Percentiles rank a stretch among this genome's conserved stretches.
These are phyloP conservation scores for Amitus sp. DNA, from an alignment of 2,888 invertebrate genomes.

Conservation along the genomic window DNA sequence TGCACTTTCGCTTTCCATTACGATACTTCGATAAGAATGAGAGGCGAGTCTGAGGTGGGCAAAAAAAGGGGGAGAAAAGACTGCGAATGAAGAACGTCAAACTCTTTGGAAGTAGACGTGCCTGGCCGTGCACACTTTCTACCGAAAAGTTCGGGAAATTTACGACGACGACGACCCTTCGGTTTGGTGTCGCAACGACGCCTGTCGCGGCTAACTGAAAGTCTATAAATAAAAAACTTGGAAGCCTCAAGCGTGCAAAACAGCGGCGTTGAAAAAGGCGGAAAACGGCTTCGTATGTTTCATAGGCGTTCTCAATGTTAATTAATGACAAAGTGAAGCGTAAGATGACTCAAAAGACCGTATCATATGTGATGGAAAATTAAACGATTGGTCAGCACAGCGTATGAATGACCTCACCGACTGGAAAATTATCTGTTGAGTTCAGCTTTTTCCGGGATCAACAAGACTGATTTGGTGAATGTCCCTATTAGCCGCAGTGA, in stretches of 20 bases:
- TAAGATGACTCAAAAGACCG: conserved; percentile 27
- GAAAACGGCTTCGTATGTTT: neutral
- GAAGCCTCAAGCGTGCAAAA: conserved; percentile 19
- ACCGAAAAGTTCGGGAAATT: conserved; percentile 22
- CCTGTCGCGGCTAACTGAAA: conserved; percentile 11
- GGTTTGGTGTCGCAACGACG: conserved; percentile 16
- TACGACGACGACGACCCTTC: conserved; percentile 13
- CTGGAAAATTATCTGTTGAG: conserved; percentile 35
- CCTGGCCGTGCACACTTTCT: conserved; percentile 6
- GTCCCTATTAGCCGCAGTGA: too few species aligned
- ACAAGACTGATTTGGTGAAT: too few species aligned
- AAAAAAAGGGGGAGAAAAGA: neutral
- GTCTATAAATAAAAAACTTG: conserved; percentile 37
- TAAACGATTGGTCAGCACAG: conserved; percentile 37
- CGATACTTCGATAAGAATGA: too few species aligned
- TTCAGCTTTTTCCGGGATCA: too few species aligned
- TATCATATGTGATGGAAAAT: conserved; percentile 33
- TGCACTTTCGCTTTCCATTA: too few species aligned
- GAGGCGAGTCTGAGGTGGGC: too few species aligned
- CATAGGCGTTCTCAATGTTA: conserved; percentile 35
- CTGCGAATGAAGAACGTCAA: conserved; percentile 36
- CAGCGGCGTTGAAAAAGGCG: conserved; percentile 9
- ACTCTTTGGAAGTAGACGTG: conserved; percentile 26
- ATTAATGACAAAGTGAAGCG: conserved; percentile 30
- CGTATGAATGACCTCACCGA: conserved; percentile 36